Evolutionary conservation across 2,888 invertebrate species (phyloP).

Genomic region (Dryadula phaetusa): DNA sequence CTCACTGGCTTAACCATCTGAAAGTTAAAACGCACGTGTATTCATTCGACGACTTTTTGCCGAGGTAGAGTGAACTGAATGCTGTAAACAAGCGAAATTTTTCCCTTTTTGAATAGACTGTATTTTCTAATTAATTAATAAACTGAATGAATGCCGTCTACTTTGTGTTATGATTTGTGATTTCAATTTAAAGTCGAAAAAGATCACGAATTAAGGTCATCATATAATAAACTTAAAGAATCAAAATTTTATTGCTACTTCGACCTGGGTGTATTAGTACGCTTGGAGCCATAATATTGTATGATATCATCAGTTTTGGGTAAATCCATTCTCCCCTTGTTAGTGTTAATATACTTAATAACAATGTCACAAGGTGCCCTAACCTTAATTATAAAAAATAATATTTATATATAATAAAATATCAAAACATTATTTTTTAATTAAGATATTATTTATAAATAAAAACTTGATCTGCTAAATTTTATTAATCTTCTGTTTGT

Average conservation of each 20-base stretch:
- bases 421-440: too few relatives aligned
- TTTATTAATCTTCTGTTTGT: too few relatives aligned
- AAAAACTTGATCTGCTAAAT: too few relatives aligned
- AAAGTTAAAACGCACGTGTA: neutral
- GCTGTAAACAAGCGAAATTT: neutral
- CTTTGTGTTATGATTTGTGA: neutral
- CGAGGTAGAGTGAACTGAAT: neutral
- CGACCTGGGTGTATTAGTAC: constrained; percentile 11
- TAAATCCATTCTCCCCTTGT: constrained; percentile 5
- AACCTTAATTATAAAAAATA: neutral
- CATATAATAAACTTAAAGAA: neutral
- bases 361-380: neutral
- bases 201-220: neutral
- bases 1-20: neutral
- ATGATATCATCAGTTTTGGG: constrained; percentile 12
- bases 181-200: neutral
- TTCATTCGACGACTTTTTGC: neutral
- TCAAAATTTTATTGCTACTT: constrained; percentile 8
- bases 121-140: constrained; percentile 1
- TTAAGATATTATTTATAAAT: too few relatives aligned
- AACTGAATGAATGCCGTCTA: neutral
- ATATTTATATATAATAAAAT: too few relatives aligned
- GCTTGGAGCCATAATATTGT: constrained; percentile 17
- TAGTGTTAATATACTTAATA: constrained; percentile 11
- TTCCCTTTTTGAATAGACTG: neutral